These are phyloP conservation scores for Cnemophilus loriae DNA, from an alignment of 2,113 vertebrate genomes.

Conservation along the genomic window DNA sequence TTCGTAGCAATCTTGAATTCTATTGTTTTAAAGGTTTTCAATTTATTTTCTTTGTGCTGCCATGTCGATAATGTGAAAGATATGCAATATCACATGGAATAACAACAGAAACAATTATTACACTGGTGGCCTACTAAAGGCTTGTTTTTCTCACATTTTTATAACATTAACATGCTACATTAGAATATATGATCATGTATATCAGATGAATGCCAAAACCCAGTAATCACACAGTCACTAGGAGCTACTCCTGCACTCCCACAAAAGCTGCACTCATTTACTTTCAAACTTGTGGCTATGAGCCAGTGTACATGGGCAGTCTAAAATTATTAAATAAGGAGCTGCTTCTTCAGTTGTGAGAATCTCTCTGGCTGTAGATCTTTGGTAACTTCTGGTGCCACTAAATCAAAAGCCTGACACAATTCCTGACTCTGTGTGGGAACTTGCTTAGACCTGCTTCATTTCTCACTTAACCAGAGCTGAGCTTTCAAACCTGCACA, in stretches of 20 bases:
- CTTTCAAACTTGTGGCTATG: neutral
- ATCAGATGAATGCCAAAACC: neutral
- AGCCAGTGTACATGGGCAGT: slow-evolving; percentile 10
- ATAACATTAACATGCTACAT: neutral
- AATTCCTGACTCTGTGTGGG: neutral
- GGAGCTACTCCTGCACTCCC: neutral
- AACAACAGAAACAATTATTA: neutral
- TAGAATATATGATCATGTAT: neutral
- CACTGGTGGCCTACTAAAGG: neutral
- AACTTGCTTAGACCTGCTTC: neutral
- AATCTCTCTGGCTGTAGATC: neutral
- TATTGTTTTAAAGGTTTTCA: neutral
- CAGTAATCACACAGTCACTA: neutral
- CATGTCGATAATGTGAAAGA: neutral
- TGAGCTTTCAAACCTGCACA: neutral
- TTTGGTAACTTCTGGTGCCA: neutral
- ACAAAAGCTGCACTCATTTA: slow-evolving; percentile 11
- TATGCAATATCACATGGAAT: neutral
- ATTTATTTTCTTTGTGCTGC: neutral
- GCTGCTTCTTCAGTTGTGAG: neutral
- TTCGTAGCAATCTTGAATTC: neutral
- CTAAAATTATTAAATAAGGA: slow-evolving; percentile 19
- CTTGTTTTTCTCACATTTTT: neutral
- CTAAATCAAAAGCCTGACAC: neutral
- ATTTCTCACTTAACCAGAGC: neutral